Evolutionary conservation across 2,888 invertebrate species (phyloP).

Genomic region (Nebria salina): DNA sequence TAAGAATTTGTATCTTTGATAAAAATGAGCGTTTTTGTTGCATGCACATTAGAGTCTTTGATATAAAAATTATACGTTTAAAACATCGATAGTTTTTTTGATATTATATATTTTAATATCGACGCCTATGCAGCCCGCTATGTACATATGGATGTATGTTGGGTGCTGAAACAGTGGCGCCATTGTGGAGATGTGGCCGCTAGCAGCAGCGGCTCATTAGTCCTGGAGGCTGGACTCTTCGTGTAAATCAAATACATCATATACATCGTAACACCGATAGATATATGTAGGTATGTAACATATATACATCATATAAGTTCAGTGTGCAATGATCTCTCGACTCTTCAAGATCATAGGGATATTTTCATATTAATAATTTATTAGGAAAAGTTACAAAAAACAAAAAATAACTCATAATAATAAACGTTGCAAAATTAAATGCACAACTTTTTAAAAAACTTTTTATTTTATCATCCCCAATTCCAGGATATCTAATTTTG

Average conservation of each 20-base stretch:
- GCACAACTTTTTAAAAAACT: no score
- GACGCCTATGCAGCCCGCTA: neutral
- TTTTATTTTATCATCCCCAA: no score
- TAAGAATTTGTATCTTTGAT: no score
- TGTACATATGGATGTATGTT: neutral
- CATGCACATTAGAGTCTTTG: no score
- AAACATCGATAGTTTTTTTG: no score
- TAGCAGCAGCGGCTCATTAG: conserved; percentile 24
- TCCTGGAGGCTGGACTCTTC: conserved; percentile 19
- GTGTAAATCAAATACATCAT: conserved; percentile 20
- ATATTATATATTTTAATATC: neutral
- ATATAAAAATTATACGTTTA: no score
- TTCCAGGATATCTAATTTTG: no score
- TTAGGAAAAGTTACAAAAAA: neutral
- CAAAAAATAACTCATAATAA: no score
- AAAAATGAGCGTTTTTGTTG: no score
- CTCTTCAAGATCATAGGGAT: neutral
- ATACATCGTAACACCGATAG: conserved; percentile 3
- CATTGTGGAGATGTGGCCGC: conserved; percentile 19
- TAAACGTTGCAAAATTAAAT: no score
- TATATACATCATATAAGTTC: neutral
- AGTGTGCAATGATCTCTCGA: neutral
- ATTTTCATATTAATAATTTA: neutral
- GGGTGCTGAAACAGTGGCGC: conserved; percentile 17
- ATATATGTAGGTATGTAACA: neutral